Evolutionary conservation across 2,113 vertebrate genomes (phyloP).

Genomic region (Poeciliopsis turrubarensis): DNA sequence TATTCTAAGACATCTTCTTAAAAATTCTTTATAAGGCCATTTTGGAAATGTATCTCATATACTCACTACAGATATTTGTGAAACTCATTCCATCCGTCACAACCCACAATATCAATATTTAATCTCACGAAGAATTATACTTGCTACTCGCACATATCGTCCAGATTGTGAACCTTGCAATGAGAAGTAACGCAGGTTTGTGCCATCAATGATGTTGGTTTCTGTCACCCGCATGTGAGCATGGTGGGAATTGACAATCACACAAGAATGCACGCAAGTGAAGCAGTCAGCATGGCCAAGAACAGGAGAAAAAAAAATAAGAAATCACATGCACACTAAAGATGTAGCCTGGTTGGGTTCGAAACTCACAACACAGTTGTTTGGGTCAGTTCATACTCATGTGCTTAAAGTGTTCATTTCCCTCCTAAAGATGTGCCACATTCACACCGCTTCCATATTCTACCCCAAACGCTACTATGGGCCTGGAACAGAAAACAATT

Average conservation of each 20-base stretch:
- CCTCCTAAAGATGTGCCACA: constrained; percentile 39
- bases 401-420: constrained; percentile 48
- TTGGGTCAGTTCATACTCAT: constrained; percentile 33
- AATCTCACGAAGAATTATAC: constrained; percentile 51
- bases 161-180: constrained; percentile 32
- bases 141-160: constrained; percentile 46
- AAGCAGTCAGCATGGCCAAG: constrained; percentile 60
- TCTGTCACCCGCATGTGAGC: constrained; percentile 41
- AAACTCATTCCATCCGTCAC: constrained; percentile 69
- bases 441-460: constrained; percentile 40
- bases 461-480: constrained; percentile 37
- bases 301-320: constrained; percentile 33
- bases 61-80: constrained; percentile 72
- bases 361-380: constrained; percentile 30
- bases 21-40: constrained; percentile 80
- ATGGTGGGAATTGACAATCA: constrained; percentile 39
- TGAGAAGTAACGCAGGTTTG: constrained; percentile 42
- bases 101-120: constrained; percentile 63
- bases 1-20: constrained; percentile 73
- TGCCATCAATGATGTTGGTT: constrained; percentile 47
- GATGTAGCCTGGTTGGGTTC: constrained; percentile 37
- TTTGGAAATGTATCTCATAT: constrained; percentile 76
- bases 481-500: constrained; percentile 11
- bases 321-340: constrained; percentile 57
- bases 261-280: constrained; percentile 42